Conservation (phyloP, 2,797 vertebrate genomes). For the Microtus agrestis region DNA sequence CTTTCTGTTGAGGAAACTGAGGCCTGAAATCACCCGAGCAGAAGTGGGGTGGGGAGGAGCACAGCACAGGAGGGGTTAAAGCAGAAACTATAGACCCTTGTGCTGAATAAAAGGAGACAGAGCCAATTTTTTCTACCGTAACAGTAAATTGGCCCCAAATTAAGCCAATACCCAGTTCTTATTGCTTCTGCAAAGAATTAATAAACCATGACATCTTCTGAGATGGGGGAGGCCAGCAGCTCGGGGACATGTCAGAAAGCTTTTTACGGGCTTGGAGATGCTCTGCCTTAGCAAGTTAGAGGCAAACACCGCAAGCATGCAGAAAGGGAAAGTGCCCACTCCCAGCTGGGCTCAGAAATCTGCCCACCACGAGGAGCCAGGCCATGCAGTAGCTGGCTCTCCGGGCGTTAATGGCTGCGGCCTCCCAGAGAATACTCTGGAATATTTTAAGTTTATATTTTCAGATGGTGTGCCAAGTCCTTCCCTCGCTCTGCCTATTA, state of each 20-base stretch:
- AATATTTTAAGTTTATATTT: constrained; percentile 80
- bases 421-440: constrained; percentile 76
- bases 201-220: constrained; percentile 86
- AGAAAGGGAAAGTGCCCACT: constrained; percentile 65
- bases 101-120: constrained; percentile 82
- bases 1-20: constrained; percentile 47
- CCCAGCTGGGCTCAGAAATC: constrained; percentile 5
- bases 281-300: constrained; percentile 81
- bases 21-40: not conserved
- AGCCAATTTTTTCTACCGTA: constrained; percentile 79
- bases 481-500: constrained; percentile 80
- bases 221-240: constrained; percentile 82
- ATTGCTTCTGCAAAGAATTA: constrained; percentile 87
- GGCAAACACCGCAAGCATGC: constrained; percentile 82
- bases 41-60: not conserved
- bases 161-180: constrained; percentile 85
- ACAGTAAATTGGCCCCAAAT: constrained; percentile 86
- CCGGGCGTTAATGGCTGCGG: constrained; percentile 65
- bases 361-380: constrained; percentile 70
- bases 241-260: constrained; percentile 83
- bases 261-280: constrained; percentile 77
- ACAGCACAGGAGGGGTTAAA: constrained; percentile 70
- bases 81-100: constrained; percentile 51
- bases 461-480: constrained; percentile 76
- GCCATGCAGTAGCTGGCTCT: constrained; percentile 43